Conservation (phyloP, 2,888 invertebrate species). For the Patella pellucida region DNA sequence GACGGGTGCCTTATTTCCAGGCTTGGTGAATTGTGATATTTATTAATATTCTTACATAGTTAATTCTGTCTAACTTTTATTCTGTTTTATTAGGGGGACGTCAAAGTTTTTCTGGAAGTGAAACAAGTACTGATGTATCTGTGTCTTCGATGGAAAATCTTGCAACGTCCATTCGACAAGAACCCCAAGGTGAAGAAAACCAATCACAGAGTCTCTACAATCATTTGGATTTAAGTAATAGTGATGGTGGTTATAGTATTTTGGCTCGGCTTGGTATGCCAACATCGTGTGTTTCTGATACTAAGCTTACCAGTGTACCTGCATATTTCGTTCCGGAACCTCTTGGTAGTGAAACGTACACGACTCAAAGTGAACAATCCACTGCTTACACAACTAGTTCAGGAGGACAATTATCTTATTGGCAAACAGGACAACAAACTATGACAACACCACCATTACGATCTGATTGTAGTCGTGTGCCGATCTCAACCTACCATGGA, state of each 20-base stretch:
- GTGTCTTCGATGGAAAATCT: slow-evolving; percentile 88
- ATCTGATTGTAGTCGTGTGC: not conserved
- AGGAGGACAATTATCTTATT: slow-evolving; percentile 27
- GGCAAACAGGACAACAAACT: not conserved
- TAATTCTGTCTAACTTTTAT: not conserved
- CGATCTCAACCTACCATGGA: slow-evolving; percentile 35
- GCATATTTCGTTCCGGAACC: slow-evolving; percentile 21
- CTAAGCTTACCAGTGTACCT: slow-evolving; percentile 11
- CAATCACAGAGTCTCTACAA: slow-evolving; percentile 38
- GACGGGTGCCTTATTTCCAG: too few relatives aligned
- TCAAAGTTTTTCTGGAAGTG: slow-evolving; percentile 87
- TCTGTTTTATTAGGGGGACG: slow-evolving; percentile 76
- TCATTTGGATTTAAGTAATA: slow-evolving; percentile 45
- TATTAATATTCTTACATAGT: too few relatives aligned
- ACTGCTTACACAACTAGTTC: slow-evolving; percentile 14
- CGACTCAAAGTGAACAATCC: slow-evolving; percentile 13
- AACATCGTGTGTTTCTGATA: slow-evolving; percentile 30
- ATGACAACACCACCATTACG: not conserved
- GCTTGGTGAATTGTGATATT: too few relatives aligned
- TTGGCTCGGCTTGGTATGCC: slow-evolving; percentile 63
- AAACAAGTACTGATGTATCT: slow-evolving; percentile 84
- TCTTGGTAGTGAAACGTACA: slow-evolving; percentile 12
- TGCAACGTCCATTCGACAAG: slow-evolving; percentile 78
- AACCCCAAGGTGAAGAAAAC: slow-evolving; percentile 90
- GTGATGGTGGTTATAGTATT: slow-evolving; percentile 69